Evolutionary conservation across 92 coral and sea anemone genomes (phyloP).

Genomic region (Metridium senile): DNA sequence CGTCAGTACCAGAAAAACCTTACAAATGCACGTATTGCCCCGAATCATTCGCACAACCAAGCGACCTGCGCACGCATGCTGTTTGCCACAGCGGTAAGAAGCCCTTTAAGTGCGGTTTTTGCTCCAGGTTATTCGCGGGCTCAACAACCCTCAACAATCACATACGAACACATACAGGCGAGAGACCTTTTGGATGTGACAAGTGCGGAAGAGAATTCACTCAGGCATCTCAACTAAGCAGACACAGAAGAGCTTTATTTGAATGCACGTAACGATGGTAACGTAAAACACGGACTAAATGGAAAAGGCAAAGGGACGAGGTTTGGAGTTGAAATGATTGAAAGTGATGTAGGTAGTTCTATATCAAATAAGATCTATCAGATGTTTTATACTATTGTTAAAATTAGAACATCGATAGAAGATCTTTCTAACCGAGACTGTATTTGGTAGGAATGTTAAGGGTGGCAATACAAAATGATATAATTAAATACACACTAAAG

Average conservation of each 20-base stretch:
- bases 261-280: conserved; percentile 57
- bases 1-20: conserved; percentile 77
- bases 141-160: conserved; percentile 94
- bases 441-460: too few species aligned
- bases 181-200: conserved; percentile 87
- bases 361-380: too few species aligned
- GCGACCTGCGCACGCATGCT: conserved; percentile 90
- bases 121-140: conserved; percentile 89
- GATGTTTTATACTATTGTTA: too few species aligned
- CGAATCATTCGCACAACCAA: conserved; percentile 79
- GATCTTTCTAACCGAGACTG: too few species aligned
- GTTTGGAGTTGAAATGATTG: too few species aligned
- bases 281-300: too few species aligned
- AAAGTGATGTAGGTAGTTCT: too few species aligned
- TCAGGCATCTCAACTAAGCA: conserved; percentile 87
- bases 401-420: too few species aligned
- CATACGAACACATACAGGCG: conserved; percentile 94
- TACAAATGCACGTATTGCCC: conserved; percentile 89
- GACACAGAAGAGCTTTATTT: conserved; percentile 83
- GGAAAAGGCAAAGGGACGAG: too few species aligned
- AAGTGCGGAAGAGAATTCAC: conserved; percentile 80
- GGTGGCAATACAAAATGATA: too few species aligned
- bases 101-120: conserved; percentile 95
- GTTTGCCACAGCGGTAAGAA: conserved; percentile 87
- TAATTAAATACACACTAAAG: too few species aligned